These are phyloP conservation scores for Apostichopus californicus DNA, from an alignment of 35 echinoderm and acorn worm species.

Conservation along the genomic window DNA sequence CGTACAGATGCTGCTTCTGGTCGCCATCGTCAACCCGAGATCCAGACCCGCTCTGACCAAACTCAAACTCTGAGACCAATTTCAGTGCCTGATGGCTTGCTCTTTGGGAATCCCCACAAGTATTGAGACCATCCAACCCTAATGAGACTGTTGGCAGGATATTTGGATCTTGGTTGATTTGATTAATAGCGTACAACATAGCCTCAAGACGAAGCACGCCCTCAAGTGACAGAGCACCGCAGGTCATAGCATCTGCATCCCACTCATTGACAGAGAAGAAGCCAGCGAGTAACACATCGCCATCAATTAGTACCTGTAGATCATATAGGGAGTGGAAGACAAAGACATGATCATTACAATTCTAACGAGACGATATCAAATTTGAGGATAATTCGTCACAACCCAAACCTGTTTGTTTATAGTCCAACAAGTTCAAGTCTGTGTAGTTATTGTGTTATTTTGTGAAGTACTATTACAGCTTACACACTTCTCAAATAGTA, in stretches of 20 bases:
- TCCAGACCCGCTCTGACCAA: constrained; percentile 72
- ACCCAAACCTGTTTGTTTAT: too few species aligned
- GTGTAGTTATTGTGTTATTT: too few species aligned
- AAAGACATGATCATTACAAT: not conserved
- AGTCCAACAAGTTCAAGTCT: too few species aligned
- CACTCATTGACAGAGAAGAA: constrained; percentile 72
- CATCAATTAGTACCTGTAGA: constrained; percentile 69
- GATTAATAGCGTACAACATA: constrained; percentile 77
- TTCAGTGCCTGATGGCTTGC: constrained; percentile 62
- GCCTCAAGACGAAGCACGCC: constrained; percentile 80
- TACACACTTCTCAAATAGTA: too few species aligned
- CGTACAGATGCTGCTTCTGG: constrained; percentile 72
- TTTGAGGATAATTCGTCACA: too few species aligned
- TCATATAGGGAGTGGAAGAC: constrained; percentile 6
- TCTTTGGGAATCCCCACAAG: constrained; percentile 52
- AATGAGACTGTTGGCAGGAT: constrained; percentile 69
- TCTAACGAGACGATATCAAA: too few species aligned
- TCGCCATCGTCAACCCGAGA: constrained; percentile 22
- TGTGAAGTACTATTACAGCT: too few species aligned
- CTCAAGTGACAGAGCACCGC: constrained; percentile 42
- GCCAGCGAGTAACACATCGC: constrained; percentile 82
- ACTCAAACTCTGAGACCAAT: constrained; percentile 61
- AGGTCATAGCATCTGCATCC: not conserved
- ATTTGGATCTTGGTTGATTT: constrained; percentile 59
- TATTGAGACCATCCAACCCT: constrained; percentile 80